Evolutionary conservation across 1,140 invertebrate genomes (phyloP), one percentile per base, ranked within the genome.

Genomic region (Nylanderia fulva): DNA sequence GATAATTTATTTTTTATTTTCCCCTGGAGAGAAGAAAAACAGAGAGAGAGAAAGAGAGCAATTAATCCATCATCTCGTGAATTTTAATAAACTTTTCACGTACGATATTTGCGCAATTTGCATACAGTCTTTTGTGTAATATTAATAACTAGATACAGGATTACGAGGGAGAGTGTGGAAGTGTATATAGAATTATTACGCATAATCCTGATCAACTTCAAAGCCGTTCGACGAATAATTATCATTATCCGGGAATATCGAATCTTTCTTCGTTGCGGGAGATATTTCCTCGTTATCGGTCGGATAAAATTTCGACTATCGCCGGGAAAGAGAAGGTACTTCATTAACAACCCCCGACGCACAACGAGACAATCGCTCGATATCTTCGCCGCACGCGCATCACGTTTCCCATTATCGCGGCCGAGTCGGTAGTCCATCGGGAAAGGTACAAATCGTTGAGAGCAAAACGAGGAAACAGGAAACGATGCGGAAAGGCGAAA

Each of bases 371-470:
- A 42, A 3, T 6, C 8, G n/a, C 48, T 18, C 29, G n/a, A 8
- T 68, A 42, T 68, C 45, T 27, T 29, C 21, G 64, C 39, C 39
- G 61, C 77, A 71, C 64, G 52, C 77, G 77, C 77, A 80, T 80
- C 77, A 80, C 64, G 64, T 80, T 80, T 80, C 77, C 77, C 64
- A 80, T 80, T 80, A 80, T 24, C 36, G 56, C 24, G 63, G 6
- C 36, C n/a, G 64, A 80, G 33, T 71, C 64, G 29, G 29, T 1
- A 33, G 29, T 45, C 33, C 18, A 29, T 24, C 33, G 27, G 15
- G 33, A 27, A 24, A 11, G 29, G 24, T 39, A 42, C 63, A 66
- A 80, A 80, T 69, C 48, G 66, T 13, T 15, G 64, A 15, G 42
- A 15, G 42, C 64, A 80, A 80, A 80, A 71, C 24, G 64, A 56